Evolutionary conservation across 2,113 vertebrate genomes (phyloP).

Genomic region (Prunella himalayana): DNA sequence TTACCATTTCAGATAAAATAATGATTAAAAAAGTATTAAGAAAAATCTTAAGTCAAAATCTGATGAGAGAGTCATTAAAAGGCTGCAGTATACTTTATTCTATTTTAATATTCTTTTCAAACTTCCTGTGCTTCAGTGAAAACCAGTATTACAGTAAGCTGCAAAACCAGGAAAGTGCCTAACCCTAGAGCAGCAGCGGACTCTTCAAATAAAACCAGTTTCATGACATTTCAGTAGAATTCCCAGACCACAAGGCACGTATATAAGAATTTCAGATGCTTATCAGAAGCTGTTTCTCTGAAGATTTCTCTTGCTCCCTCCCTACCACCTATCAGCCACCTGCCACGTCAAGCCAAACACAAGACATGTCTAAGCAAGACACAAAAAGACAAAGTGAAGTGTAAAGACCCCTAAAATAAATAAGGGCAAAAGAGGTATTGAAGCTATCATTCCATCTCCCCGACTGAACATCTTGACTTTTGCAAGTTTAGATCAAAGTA

Average conservation of each 20-base stretch:
- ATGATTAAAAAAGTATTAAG: neutral
- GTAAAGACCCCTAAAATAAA: neutral
- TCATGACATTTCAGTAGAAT: neutral
- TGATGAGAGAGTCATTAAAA: neutral
- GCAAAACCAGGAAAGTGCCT: neutral
- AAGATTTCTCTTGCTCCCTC: neutral
- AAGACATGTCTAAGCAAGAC: neutral
- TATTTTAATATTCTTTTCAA: conserved; percentile 2
- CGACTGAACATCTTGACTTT: neutral
- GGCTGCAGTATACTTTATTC: neutral
- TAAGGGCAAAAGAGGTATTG: neutral
- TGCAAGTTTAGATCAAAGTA: neutral
- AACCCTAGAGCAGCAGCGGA: neutral
- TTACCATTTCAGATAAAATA: conserved; percentile 44
- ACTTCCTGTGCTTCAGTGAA: neutral
- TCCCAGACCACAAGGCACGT: neutral
- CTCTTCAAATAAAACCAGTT: neutral
- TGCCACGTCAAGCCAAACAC: neutral
- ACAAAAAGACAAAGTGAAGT: neutral
- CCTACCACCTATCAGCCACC: neutral
- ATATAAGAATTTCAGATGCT: neutral
- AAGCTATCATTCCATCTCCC: neutral
- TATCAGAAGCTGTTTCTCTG: neutral
- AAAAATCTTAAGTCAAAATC: neutral
- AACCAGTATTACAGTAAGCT: neutral